Evolutionary conservation across 2,888 invertebrate genomes (phyloP), one percentile per base, ranked within the genome.

Genomic region (Chrysotoxum bicinctum): DNA sequence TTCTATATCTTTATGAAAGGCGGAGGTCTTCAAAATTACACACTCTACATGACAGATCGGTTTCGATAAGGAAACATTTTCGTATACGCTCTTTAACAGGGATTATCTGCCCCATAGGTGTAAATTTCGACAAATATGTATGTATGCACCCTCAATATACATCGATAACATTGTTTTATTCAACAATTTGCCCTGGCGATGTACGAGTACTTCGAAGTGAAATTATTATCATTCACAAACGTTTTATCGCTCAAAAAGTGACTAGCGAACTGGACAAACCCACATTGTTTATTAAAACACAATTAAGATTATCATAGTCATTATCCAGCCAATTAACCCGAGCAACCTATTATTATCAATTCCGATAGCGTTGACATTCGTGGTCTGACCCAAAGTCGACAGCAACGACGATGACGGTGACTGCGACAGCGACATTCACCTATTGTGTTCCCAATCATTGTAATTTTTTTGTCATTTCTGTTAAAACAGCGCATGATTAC

Each of bases 401-500:
- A 54, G 6, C 58, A 35, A 26, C n/a, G n/a, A 5, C 43, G 26
- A 12, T 45, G 62, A 64, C 30, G 8, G 45, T n/a, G n/a, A 5
- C 43, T n/a, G 7, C 32, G 62, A 64, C 30, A 5, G 45, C 43
- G 8, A 62, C 48, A 72, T 68, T 58, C 37, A 69, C 40, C 50
- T 54, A 35, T 60, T 60, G 54, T 50, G 54, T 30, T 52, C 60
- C 68, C 58, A 72, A 52, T 69, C 54, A 69, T 45, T 30, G 48
- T 58, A n/a, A 21, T 45, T 30, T 66, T 35, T 26, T 12, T 7
- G 12, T 19, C 10, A 50, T 50, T 21, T 48, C 78, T 83, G 85
- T 81, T 77, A 68, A 76, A 85, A 73, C 69, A 81, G 66, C 76
- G 21, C 76, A 85, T 85, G 76, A 81, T 81, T 73, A 62, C 56